Percentiles rank a stretch among this genome's conserved stretches.
Conservation (phyloP, 2,797 vertebrate species). For the Pterois miles region DNA sequence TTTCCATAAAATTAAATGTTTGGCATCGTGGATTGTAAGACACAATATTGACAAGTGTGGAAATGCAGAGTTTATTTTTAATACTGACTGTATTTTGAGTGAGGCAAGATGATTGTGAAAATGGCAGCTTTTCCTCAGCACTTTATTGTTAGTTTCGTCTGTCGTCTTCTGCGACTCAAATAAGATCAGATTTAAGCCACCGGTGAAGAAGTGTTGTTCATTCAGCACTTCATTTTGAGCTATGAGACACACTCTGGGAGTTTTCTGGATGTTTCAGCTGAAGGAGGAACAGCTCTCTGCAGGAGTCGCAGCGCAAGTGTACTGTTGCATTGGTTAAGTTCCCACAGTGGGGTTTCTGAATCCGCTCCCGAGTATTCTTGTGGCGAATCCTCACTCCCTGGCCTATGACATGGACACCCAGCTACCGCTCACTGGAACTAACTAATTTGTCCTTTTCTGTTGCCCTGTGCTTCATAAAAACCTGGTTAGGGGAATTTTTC, state of each 20-base stretch:
- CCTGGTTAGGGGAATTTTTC: neutral
- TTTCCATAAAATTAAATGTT: neutral
- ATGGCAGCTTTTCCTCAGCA: neutral
- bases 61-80: neutral
- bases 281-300: neutral
- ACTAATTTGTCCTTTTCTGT: neutral
- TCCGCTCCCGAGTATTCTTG: no score
- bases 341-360: neutral
- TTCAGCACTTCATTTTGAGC: constrained; percentile 5
- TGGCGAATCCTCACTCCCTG: neutral
- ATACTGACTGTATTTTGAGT: neutral
- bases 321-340: neutral
- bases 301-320: constrained; percentile 3
- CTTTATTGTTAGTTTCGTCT: neutral
- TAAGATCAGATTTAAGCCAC: neutral
- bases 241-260: neutral
- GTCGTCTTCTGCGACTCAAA: neutral
- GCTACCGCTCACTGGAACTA: neutral
- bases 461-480: neutral
- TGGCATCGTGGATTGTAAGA: neutral
- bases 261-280: neutral
- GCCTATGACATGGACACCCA: neutral
- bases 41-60: neutral
- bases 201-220: neutral
- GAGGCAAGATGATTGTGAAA: neutral